phyloP scores from a whole-genome alignment of 2,888 invertebrate genomes.

The Hemaris fuciformis region DNA sequence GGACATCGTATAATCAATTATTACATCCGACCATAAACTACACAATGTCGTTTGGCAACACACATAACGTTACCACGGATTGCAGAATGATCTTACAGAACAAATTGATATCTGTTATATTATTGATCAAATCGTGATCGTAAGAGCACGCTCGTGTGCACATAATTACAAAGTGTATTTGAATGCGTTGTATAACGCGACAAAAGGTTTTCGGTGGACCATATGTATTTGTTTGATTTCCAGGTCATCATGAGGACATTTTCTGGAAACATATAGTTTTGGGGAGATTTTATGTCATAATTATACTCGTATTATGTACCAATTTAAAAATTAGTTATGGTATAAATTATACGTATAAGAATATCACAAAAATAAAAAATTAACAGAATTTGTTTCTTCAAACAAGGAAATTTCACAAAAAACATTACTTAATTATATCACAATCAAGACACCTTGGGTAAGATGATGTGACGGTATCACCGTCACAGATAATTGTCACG shows the following conservation, averaged over 20 bases:
- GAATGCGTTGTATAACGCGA: conserved; percentile 27
- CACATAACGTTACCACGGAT: conserved; percentile 33
- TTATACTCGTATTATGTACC: no score
- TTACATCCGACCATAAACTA: conserved; percentile 24
- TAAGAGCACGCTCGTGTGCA: conserved; percentile 66
- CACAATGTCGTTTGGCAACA: conserved; percentile 59
- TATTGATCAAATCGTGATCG: conserved; percentile 62
- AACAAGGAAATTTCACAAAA: conserved; percentile 8
- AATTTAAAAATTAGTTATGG: no score
- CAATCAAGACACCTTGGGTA: conserved; percentile 14
- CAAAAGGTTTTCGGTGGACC: not conserved
- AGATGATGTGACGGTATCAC: conserved; percentile 29
- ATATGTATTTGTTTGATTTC: not conserved
- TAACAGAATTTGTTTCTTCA: not conserved
- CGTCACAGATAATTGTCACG: conserved; percentile 45
- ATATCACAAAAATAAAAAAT: not conserved
- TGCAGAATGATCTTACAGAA: conserved; percentile 52
- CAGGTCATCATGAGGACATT: not conserved
- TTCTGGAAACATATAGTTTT: no score
- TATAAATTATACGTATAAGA: not conserved
- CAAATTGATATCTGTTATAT: conserved; percentile 48
- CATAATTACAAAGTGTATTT: conserved; percentile 47
- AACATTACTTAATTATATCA: conserved; percentile 13
- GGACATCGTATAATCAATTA: conserved; percentile 34
- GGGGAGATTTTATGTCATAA: no score